A percentile compares a stretch with the other conserved stretches of the same genome.
These are phyloP conservation scores for Caenorhabditis becei DNA, from an alignment of 2,888 invertebrate species.

Conservation along the genomic window DNA sequence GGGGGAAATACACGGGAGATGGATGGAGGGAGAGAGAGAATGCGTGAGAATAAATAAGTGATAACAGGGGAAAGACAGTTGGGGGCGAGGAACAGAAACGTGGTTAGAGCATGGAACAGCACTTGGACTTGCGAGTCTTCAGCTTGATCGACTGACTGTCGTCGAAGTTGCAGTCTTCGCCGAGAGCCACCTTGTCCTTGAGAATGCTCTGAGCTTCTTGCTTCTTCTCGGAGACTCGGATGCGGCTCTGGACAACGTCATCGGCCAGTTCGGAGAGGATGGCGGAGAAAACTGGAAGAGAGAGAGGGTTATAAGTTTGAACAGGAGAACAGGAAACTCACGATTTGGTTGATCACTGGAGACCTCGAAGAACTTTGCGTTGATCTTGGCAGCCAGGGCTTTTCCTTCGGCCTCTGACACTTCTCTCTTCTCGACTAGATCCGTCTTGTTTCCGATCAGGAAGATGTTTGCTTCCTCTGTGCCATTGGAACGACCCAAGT, in stretches of 20 bases:
- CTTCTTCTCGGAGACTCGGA: constrained; percentile 23
- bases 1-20: constrained; percentile 49
- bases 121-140: constrained; percentile 47
- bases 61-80: constrained; percentile 21
- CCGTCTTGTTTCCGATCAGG: constrained; percentile 74
- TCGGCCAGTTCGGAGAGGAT: constrained; percentile 53
- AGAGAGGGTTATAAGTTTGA: neutral
- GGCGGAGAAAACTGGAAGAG: constrained; percentile 51
- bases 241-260: constrained; percentile 34
- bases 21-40: constrained; percentile 18
- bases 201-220: constrained; percentile 2
- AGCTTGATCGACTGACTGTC: constrained; percentile 21
- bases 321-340: constrained; percentile 20
- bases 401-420: constrained; percentile 73
- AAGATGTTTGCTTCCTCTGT: constrained; percentile 66
- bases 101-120: constrained; percentile 50
- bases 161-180: constrained; percentile 27
- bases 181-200: constrained; percentile 29
- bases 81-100: neutral
- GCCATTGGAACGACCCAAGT: constrained; percentile 65
- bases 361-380: constrained; percentile 74
- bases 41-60: constrained; percentile 6
- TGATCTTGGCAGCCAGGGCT: constrained; percentile 69
- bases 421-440: constrained; percentile 65
- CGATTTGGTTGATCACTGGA: constrained; percentile 58